Evolutionary conservation across 1,140 invertebrate species (phyloP), one percentile per base, ranked within the genome.

Genomic region (Diabrotica undecimpunctata): DNA sequence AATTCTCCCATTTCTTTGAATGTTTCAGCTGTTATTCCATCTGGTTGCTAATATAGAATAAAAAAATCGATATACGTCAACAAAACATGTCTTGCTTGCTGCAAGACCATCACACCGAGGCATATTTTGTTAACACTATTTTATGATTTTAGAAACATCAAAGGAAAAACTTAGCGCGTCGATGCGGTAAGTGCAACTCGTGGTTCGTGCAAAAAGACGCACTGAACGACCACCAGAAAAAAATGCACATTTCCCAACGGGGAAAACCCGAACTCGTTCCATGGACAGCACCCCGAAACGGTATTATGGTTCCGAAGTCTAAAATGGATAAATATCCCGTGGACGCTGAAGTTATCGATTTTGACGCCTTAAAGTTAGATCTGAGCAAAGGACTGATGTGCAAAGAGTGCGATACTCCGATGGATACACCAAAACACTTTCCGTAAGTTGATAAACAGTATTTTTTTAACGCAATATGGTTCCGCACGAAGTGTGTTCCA

Each of bases 371-470:
- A 9, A 62, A 68, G 36, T 74, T 67, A 35, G 71, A 73, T 55
- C 25, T 86, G 70, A 80, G 82, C 5, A 83, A 84, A 53, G 80
- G 81, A 6, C 64, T 82, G 56, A 74, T 83, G 6, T 91, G 89
- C 72, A 83, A 87, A 60, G 89, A 91, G 75, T 92, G 89, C 72
- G 85, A 87, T 70, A 82, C 83, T n/a, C 82, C 85, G 46, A 80
- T 91, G 13, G 83, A 85, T 11, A 81, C 81, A 66, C 79, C 85
- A 12, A 81, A 86, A 68, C 88, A 90, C 79, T 91, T 87, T 79
- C 81, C 86, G 88, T 90, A 80, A 83, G 85, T 46, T 46, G 4
- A 46, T 10, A 46, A 4, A 46, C 6, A 25, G 25, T 25, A 25
- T 25, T 25, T 25, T 25, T 25, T 25, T 25, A 25, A 25, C 25